Base-by-base conservation (phyloP, 2,113 vertebrate genomes). In the Lontra canadensis region DNA sequence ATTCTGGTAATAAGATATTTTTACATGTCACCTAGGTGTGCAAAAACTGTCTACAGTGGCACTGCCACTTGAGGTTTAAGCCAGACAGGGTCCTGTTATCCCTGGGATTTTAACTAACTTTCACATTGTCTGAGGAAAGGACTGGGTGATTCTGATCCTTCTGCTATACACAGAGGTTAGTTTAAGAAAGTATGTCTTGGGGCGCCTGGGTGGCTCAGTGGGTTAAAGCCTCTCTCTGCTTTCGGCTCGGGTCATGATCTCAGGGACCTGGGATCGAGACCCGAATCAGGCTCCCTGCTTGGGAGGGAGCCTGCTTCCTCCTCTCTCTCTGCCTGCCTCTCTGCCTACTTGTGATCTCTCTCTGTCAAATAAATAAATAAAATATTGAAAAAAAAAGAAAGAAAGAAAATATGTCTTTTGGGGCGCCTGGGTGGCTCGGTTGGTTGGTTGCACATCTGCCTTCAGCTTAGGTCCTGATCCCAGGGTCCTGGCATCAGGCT, bases 1-100 rank as follows among this genome's bases (percentile, higher is more conserved):
- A 49, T 14, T 83, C 92, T 96, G 55, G 87, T 94, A 97, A 98
- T 94, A 96, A 98, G 65, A 71, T 83, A 39, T 44, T 95, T 89
- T 86, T 44, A 78, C 36, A 69, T 67, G 44, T 42, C 71, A 74
- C 12, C 7, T 23, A 83, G n/a, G 12, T 49, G 61, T 92, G 34
- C 81, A 88, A 74, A 59, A 89, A 85, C 26, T 36, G 42, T 47
- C 7, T 88, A 71, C 47, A 89, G 67, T 67, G 18, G 36, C 39
- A 55, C 7, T 34, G 47, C 55, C 47, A 82, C 9, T 13, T 79
- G 92, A 88, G 42, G 82, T 79, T 34, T 96, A 84, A 86, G 76
- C 71, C 78, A 83, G 11, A 81, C 8, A 78, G 55, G 25, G 31
- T 93, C 85, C 44, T 71, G 76, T 79, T 82, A 93, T 52, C 21